Evolutionary conservation across 2,113 vertebrate genomes (phyloP).

Genomic region (Laticauda colubrina): DNA sequence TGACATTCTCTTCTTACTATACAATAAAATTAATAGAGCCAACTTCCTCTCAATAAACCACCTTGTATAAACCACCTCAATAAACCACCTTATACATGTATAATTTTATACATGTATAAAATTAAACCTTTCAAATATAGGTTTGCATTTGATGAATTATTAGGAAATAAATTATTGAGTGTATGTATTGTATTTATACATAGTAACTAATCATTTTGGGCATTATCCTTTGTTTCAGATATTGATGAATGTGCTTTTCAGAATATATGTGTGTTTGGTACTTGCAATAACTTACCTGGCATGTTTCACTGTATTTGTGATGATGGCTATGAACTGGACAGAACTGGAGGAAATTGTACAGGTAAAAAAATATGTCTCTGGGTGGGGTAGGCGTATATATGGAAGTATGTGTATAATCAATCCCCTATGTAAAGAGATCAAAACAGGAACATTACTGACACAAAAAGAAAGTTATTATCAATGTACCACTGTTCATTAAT

Average conservation of each 20-base stretch:
- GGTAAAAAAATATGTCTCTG: conserved; percentile 26
- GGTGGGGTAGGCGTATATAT: not conserved
- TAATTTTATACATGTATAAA: not conserved
- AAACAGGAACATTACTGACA: not conserved
- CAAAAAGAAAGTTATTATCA: not conserved
- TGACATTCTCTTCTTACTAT: not conserved
- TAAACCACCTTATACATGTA: not conserved
- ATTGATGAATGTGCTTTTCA: conserved; percentile 82
- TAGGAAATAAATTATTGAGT: not conserved
- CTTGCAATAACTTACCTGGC: conserved; percentile 82
- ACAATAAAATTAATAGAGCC: not conserved
- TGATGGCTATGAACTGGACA: conserved; percentile 81
- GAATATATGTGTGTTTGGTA: conserved; percentile 83
- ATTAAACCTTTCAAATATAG: not conserved
- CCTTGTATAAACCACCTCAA: not conserved
- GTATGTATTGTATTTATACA: not conserved
- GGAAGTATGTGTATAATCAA: not conserved
- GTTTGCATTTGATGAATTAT: not conserved
- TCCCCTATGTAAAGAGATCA: not conserved
- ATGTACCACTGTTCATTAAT: not conserved
- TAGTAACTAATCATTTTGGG: not conserved
- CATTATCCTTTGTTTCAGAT: conserved; percentile 66
- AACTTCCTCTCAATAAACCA: not conserved
- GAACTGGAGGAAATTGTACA: conserved; percentile 81
- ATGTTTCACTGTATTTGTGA: conserved; percentile 83